These are phyloP conservation scores for Stigmatopora nigra DNA, from an alignment of 2,113 vertebrate genomes.

Conservation along the genomic window DNA sequence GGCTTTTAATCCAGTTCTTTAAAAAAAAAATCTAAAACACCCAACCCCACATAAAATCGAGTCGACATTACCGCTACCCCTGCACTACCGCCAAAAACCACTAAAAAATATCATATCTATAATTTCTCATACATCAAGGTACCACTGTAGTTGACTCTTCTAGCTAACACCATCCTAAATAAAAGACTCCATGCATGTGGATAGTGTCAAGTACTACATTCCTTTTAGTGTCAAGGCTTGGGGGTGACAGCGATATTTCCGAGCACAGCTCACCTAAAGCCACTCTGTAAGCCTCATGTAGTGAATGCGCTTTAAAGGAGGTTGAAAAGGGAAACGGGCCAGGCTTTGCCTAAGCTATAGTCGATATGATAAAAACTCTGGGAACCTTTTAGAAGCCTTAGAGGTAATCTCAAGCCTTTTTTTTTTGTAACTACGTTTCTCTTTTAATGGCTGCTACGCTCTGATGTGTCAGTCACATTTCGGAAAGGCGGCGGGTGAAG, in stretches of 20 bases:
- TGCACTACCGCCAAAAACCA: too few relatives aligned
- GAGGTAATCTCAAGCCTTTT: slow-evolving; percentile 63
- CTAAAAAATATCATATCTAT: too few relatives aligned
- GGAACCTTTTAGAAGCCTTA: slow-evolving; percentile 61
- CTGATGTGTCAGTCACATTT: slow-evolving; percentile 58
- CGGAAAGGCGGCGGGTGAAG: slow-evolving; percentile 3
- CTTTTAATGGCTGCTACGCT: slow-evolving; percentile 58
- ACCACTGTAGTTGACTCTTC: too few relatives aligned
- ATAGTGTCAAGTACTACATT: slow-evolving; percentile 26
- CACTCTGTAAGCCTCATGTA: slow-evolving; percentile 61
- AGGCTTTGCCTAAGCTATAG: slow-evolving; percentile 70
- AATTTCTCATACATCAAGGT: too few relatives aligned
- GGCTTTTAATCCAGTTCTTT: too few relatives aligned
- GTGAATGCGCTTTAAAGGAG: slow-evolving; percentile 58
- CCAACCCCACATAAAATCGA: too few relatives aligned
- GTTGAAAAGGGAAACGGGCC: slow-evolving; percentile 56
- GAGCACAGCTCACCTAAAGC: slow-evolving; percentile 52
- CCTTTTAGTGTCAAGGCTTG: slow-evolving; percentile 44
- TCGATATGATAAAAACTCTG: slow-evolving; percentile 70
- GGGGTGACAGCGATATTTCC: slow-evolving; percentile 58
- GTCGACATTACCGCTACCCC: too few relatives aligned
- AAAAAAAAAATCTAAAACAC: too few relatives aligned
- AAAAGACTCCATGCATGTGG: not conserved
- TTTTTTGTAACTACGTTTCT: slow-evolving; percentile 54
- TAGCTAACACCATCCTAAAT: too few relatives aligned